Conservation (phyloP, 2,888 invertebrate species). For the Geotrupes spiniger region DNA sequence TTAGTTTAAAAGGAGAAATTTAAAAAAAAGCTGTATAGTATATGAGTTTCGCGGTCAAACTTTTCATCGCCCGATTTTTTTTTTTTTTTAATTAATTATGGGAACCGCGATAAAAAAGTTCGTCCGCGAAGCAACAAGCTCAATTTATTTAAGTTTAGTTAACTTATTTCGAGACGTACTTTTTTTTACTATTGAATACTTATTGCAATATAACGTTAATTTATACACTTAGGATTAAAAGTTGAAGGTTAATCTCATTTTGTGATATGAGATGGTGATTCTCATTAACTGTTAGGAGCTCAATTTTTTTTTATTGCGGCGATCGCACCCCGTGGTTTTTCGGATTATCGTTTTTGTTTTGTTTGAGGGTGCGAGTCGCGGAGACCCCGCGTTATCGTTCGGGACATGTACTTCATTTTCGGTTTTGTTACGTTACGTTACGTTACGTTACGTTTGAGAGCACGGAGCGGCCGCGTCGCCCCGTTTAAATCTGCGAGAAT, state of each 20-base stretch:
- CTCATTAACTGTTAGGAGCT: background rate
- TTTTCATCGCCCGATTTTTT: background rate
- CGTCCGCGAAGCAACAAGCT: constrained; percentile 2
- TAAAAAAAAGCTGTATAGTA: constrained; percentile 3
- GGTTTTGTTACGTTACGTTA: no score
- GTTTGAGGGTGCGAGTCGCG: no score
- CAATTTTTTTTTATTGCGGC: background rate
- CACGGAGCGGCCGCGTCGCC: background rate
- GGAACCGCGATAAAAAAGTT: no score
- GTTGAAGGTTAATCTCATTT: constrained; percentile 2
- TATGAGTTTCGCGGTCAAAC: constrained; percentile 1
- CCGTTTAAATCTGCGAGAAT: background rate
- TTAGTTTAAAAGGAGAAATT: background rate
- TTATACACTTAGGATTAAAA: constrained; percentile 6
- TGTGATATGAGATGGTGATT: background rate
- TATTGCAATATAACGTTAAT: constrained; percentile 3
- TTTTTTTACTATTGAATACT: background rate
- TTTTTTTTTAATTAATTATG: constrained; percentile 3
- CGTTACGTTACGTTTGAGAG: background rate
- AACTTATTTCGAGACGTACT: constrained; percentile 7
- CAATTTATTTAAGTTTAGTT: constrained; percentile 5
- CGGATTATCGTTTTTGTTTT: no score
- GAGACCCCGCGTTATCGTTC: no score
- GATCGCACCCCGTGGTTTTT: no score
- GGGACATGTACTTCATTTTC: no score